Evolutionary conservation across 1,140 invertebrate genomes (phyloP).

Genomic region (Oncopodura yosiiana): DNA sequence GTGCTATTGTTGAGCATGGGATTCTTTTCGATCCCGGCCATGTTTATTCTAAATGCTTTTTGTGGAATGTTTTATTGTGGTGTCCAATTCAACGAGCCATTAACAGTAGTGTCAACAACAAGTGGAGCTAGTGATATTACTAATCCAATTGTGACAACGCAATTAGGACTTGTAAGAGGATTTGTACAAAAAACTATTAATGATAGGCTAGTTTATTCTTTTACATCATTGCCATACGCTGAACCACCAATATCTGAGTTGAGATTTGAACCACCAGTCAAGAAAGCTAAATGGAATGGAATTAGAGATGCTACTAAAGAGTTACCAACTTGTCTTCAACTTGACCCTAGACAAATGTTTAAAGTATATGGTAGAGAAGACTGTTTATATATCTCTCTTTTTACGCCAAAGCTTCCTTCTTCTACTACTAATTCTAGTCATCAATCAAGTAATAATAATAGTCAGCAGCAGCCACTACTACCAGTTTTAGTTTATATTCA

Average conservation of each 20-base stretch:
- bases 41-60: no score
- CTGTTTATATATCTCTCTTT: no score
- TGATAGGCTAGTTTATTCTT: conserved; percentile 6
- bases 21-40: no score
- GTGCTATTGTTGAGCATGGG: no score
- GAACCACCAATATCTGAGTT: conserved; percentile 2
- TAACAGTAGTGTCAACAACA: no score
- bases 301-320: conserved; percentile 6
- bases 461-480: no score
- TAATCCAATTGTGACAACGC: background rate
- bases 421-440: no score
- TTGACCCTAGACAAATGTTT: conserved; percentile 15
- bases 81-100: no score
- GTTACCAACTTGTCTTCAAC: conserved; percentile 15
- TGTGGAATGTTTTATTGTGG: no score
- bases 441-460: no score
- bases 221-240: conserved; percentile 19
- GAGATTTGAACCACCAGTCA: conserved; percentile 12
- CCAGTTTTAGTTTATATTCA: conserved; percentile 2
- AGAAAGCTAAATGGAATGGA: conserved; percentile 18
- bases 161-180: conserved; percentile 2
- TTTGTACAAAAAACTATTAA: conserved; percentile 3
- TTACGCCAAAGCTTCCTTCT: no score
- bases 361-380: conserved; percentile 24
- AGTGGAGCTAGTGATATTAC: no score